Evolutionary conservation across 1,140 invertebrate species (phyloP).

Genomic region (Caerostris darwini): DNA sequence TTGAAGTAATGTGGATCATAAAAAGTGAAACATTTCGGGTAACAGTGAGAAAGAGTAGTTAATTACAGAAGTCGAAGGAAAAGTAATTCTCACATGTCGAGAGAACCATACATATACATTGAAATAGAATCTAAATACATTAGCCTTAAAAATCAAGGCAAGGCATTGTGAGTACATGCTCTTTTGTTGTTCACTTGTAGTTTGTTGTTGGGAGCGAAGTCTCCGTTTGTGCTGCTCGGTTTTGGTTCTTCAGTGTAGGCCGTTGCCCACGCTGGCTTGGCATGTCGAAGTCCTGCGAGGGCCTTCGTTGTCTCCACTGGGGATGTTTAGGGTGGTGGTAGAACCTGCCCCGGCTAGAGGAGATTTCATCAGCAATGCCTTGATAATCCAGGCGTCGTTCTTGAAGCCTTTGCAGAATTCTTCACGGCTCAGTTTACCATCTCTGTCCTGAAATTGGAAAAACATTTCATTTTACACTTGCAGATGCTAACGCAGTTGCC

Average conservation of each 20-base stretch:
- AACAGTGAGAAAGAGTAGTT: neutral
- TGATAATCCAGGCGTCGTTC: constrained; percentile 84
- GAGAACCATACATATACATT: neutral
- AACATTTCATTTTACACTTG: neutral
- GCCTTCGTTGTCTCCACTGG: neutral
- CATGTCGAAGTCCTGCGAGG: constrained; percentile 32
- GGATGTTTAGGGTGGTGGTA: neutral
- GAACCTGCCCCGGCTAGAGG: constrained; percentile 22
- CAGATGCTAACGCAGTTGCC: too few species aligned
- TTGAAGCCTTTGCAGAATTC: constrained; percentile 84
- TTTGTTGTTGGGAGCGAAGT: neutral
- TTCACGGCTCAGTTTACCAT: constrained; percentile 83
- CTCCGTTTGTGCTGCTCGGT: neutral
- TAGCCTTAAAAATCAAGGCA: neutral
- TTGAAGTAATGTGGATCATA: neutral
- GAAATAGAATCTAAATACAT: neutral
- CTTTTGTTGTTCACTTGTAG: neutral
- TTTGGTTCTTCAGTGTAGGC: constrained; percentile 42
- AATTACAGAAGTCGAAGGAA: neutral
- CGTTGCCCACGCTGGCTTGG: constrained; percentile 62
- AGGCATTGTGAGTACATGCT: constrained; percentile 23
- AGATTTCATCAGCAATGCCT: constrained; percentile 80
- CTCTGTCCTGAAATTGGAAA: constrained; percentile 82
- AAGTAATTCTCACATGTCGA: neutral
- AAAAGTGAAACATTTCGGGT: neutral